phyloP scores from a whole-genome alignment of 2,797 vertebrate genomes.

The Argya squamiceps region DNA sequence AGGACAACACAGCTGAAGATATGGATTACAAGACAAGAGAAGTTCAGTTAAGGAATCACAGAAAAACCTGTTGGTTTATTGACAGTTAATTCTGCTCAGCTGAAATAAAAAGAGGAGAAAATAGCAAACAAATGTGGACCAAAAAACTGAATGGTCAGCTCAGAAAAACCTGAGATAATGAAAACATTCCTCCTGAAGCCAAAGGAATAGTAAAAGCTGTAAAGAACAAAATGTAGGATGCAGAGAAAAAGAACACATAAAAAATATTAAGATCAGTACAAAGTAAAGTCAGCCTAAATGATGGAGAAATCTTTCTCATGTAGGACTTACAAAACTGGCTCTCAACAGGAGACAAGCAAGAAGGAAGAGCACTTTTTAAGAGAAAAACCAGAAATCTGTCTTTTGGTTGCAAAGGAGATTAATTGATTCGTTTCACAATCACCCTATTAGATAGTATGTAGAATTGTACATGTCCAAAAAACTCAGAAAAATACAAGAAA shows the following conservation, averaged over 20 bases:
- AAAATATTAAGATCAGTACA: background rate
- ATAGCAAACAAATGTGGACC: background rate
- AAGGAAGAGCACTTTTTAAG: background rate
- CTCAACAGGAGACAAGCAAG: background rate
- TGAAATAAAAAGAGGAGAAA: background rate
- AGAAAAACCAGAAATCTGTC: background rate
- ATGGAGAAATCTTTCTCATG: background rate
- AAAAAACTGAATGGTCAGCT: background rate
- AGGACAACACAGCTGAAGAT: background rate
- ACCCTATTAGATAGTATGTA: background rate
- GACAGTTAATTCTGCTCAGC: background rate
- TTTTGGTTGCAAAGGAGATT: background rate
- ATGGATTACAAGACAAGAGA: accelerated
- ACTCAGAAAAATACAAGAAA: background rate
- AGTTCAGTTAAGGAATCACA: background rate
- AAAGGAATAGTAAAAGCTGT: background rate
- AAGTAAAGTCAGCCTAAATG: background rate
- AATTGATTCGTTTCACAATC: background rate
- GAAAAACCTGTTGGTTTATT: background rate
- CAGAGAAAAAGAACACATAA: background rate
- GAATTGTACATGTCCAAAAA: background rate
- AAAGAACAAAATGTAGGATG: background rate
- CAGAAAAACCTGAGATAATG: background rate
- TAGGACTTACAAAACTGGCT: background rate
- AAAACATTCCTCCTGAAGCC: background rate